Evolutionary conservation across 2,797 vertebrate genomes (phyloP).

Genomic region (Erpetoichthys calabaricus): DNA sequence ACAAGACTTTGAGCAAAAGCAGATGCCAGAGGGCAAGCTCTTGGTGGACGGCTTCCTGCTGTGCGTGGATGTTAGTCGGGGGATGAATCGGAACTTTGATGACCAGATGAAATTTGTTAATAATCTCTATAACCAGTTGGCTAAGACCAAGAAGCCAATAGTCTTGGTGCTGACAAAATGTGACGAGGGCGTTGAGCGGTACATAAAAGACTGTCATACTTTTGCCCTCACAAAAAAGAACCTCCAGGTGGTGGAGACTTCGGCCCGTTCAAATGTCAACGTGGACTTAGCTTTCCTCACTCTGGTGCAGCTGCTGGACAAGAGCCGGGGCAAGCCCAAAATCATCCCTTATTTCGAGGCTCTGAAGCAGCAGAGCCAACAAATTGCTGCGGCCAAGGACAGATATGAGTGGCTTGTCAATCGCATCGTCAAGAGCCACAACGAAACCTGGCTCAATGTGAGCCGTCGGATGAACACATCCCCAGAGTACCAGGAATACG

Average conservation of each 20-base stretch:
- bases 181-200: slow-evolving; percentile 94
- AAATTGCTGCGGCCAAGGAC: slow-evolving; percentile 89
- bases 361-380: slow-evolving; percentile 91
- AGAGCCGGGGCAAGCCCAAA: slow-evolving; percentile 80
- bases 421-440: slow-evolving; percentile 77
- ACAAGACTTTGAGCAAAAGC: slow-evolving; percentile 98
- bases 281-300: slow-evolving; percentile 90
- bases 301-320: slow-evolving; percentile 82
- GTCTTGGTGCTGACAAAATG: slow-evolving; percentile 90
- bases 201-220: slow-evolving; percentile 88
- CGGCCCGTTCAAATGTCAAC: slow-evolving; percentile 89
- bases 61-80: slow-evolving; percentile 84
- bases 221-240: slow-evolving; percentile 93
- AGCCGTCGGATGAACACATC: slow-evolving; percentile 69
- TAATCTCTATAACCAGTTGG: slow-evolving; percentile 84
- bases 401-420: slow-evolving; percentile 85
- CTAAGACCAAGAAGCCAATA: slow-evolving; percentile 86
- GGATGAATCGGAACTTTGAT: slow-evolving; percentile 94
- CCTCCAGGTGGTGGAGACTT: slow-evolving; percentile 92
- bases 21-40: slow-evolving; percentile 95
- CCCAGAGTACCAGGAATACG: slow-evolving; percentile 79
- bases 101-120: slow-evolving; percentile 92
- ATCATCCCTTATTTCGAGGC: slow-evolving; percentile 95
- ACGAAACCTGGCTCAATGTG: slow-evolving; percentile 67
- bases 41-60: slow-evolving; percentile 83